Base-by-base conservation (phyloP, 2,113 vertebrate species). In the Grammomys surdaster region DNA sequence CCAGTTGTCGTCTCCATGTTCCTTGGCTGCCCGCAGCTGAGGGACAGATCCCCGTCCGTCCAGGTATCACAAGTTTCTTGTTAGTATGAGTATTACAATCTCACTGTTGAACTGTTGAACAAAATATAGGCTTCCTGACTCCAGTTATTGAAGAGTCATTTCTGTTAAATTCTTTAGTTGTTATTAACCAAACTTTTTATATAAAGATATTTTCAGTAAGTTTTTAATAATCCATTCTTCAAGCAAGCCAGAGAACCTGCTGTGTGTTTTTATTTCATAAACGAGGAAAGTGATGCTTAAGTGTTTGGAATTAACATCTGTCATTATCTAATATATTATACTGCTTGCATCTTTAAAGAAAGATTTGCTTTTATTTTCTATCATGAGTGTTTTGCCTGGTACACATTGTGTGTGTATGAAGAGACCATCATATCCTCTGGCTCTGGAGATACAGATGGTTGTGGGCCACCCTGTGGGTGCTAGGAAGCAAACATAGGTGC, bases 41-140 rank as follows among this genome's bases (percentile, higher is more conserved):
- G 76, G 19, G 2, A 43, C 76, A 95, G 91, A 36, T 20, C 22
- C 2, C 58, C 22, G 58, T 90, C 58, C 22, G 58, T 90, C 16
- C 86, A 3, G 69, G 77, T 43, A 19, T 67, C 46, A 51, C 82
- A 56, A 63, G 65, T 54, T 36, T 43, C 43, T 67, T 89, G 31
- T 65, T 82, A 89, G 70, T 95, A 75, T 93, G 63, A 9, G 4
- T 67, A 88, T 31, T 96, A 54, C 36, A 51, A 16, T 93, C 84
- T 89, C 69, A 77, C 76, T 90, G 90, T 93, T 91, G 54, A 89
- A 51, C 58, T 46, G 16, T 88, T 95, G 51, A 95, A 85, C 98
- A 98, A 98, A 98, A 98, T 98, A 98, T 98, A 98, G 92, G 92
- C 48, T 94, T 87, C 40, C 63, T 70, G 88, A 94, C n/a, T 91